Evolutionary conservation across 2,888 invertebrate genomes (phyloP), one percentile per base, ranked within the genome.

Genomic region (Cephus pulcher): DNA sequence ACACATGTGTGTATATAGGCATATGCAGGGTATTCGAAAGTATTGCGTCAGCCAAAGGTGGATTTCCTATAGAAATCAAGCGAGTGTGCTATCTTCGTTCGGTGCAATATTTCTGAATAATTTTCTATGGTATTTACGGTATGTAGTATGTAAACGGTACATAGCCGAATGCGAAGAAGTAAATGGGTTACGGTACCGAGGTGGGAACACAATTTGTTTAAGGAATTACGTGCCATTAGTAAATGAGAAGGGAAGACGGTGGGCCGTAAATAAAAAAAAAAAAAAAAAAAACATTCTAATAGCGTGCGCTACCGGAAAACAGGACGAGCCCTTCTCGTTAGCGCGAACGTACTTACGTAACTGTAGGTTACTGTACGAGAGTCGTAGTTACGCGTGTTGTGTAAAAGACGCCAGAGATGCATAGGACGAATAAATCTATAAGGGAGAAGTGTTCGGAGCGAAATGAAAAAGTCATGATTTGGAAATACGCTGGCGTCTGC

Each of bases 171-270:
- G 23, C 56, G 56, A 56, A 56, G 56, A 23, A 56, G 56, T 23
- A 23, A 56, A 56, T 56, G 23, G 23, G 56, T 2, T 56, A 56
- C 56, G 56, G 56, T 56, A 56, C 56, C 9, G 56, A 56, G 23
- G 56, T 56, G 23, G 56, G 56, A 56, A 56, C 23, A 56, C 56
- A 56, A 56, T 56, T 56, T 56, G 56, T 56, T 56, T 56, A 56
- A 56, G 56, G 56, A 76, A 75, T 76, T 79, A 79, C 75, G 77
- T 75, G 74, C 73, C 76, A 78, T 79, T 77, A 75, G 75, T 76
- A 80, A 82, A 82, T 84, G 81, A 78, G 76, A 81, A 77, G 78
- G 79, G 82, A 82, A 79, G 76, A 73, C 74, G 75, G 71, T 75
- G 76, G 70, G 70, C 34, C 33, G 76, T 32, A 12, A 71, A 71